Evolutionary conservation across 2,113 vertebrate species (phyloP).

Genomic region (Euleptes europaea): DNA sequence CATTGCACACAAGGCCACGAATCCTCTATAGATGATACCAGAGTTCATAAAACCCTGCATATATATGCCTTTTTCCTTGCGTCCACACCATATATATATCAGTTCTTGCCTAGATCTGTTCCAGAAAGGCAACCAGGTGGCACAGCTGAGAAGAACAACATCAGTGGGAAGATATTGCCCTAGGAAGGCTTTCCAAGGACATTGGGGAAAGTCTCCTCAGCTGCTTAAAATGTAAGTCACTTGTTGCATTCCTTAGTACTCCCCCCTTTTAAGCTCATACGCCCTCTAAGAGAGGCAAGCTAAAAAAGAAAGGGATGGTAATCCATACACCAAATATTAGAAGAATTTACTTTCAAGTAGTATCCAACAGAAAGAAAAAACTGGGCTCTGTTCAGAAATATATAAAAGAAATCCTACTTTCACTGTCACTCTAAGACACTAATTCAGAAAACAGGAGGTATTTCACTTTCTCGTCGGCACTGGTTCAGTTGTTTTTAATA

Average conservation of each 20-base stretch:
- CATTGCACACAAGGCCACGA: background rate
- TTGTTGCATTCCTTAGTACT: no score
- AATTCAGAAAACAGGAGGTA: conserved; percentile 36
- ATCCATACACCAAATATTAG: conserved; percentile 8
- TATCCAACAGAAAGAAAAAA: conserved; percentile 1
- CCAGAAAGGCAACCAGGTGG: background rate
- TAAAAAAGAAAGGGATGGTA: conserved; percentile 46
- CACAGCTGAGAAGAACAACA: background rate
- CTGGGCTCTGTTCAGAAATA: background rate
- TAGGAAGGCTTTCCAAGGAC: background rate
- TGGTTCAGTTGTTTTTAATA: background rate
- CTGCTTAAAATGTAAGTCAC: background rate
- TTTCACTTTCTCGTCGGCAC: conserved; percentile 27
- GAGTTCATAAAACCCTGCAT: background rate
- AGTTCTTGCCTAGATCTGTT: background rate
- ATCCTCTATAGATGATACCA: background rate
- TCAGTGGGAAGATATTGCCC: background rate
- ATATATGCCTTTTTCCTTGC: background rate
- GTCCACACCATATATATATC: background rate
- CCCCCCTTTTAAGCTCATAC: conserved; percentile 12
- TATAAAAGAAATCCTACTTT: background rate
- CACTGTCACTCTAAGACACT: background rate
- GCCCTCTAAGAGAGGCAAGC: conserved; percentile 37
- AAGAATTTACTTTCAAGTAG: conserved; percentile 31
- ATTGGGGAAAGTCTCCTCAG: background rate